phyloP scores from a whole-genome alignment of 2,888 invertebrate species.

The Argyra leucocephala region DNA sequence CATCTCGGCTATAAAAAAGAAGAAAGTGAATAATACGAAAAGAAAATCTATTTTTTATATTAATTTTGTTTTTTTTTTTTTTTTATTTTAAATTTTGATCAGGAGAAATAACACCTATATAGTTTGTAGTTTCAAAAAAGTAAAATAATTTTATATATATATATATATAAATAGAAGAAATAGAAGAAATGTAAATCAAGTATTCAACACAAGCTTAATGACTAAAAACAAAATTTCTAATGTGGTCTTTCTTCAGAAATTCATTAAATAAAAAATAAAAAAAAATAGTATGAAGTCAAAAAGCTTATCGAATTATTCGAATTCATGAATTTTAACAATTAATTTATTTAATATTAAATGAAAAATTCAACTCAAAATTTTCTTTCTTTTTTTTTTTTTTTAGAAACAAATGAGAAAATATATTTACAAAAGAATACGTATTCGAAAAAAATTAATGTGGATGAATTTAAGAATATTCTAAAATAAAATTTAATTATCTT shows the following conservation, averaged over 20 bases:
- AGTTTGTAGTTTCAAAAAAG: too few species aligned
- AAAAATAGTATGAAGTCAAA: constrained; percentile 17
- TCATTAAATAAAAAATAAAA: constrained; percentile 12
- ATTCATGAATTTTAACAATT: too few species aligned
- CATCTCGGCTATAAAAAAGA: constrained; percentile 38
- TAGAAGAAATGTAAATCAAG: not conserved
- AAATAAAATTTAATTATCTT: too few species aligned
- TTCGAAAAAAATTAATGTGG: constrained; percentile 21
- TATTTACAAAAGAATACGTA: constrained; percentile 14
- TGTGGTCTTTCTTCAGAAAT: constrained; percentile 22
- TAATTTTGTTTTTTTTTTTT: too few species aligned
- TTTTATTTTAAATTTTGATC: too few species aligned
- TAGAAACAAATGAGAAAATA: constrained; percentile 16
- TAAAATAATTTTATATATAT: too few species aligned
- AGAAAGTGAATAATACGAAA: constrained; percentile 20
- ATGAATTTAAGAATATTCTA: too few species aligned
- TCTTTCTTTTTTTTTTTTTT: not conserved
- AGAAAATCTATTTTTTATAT: constrained; percentile 24
- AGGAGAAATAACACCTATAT: too few species aligned
- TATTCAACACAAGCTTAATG: constrained; percentile 31
- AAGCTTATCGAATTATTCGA: not conserved
- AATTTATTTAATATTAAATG: too few species aligned
- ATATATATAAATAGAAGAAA: too few species aligned
- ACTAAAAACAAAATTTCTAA: constrained; percentile 23
- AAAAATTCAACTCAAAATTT: too few species aligned